phyloP scores from a whole-genome alignment of 64 coral and sea anemone genomes.

The Montipora foliosa region DNA sequence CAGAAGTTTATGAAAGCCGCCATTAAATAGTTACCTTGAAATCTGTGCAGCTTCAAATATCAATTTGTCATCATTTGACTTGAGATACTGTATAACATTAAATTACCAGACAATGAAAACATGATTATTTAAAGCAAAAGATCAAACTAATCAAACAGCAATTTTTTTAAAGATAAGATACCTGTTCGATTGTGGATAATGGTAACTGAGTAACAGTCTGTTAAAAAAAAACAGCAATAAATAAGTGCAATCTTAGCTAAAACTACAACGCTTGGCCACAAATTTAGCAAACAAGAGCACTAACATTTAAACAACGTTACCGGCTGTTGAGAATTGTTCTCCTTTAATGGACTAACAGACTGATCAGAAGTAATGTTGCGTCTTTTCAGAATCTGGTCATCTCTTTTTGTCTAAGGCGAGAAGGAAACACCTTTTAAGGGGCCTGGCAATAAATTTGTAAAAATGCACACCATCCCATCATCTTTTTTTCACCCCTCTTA shows the following conservation, averaged over 20 bases:
- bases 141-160: too few species aligned
- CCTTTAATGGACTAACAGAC: constrained; percentile 68
- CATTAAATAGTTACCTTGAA: constrained; percentile 24
- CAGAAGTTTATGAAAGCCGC: too few species aligned
- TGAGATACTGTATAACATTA: constrained; percentile 32
- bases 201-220: constrained; percentile 39
- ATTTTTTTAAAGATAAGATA: neutral
- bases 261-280: neutral
- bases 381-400: constrained; percentile 82
- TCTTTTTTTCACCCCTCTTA: too few species aligned
- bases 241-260: neutral
- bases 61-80: constrained; percentile 67
- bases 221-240: neutral
- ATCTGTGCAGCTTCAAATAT: constrained; percentile 70
- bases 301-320: neutral
- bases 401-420: constrained; percentile 63
- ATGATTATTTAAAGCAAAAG: neutral
- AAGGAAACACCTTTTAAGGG: neutral
- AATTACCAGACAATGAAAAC: neutral
- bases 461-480: too few species aligned
- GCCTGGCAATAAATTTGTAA: too few species aligned
- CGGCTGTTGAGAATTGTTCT: constrained; percentile 64
- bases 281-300: too few species aligned
- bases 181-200: constrained; percentile 43
- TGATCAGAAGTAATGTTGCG: constrained; percentile 65